A percentile compares a stretch with the other conserved stretches of the same genome.
phyloP scores from a whole-genome alignment of 2,797 vertebrate species.

The Poliocrania exsul region DNA sequence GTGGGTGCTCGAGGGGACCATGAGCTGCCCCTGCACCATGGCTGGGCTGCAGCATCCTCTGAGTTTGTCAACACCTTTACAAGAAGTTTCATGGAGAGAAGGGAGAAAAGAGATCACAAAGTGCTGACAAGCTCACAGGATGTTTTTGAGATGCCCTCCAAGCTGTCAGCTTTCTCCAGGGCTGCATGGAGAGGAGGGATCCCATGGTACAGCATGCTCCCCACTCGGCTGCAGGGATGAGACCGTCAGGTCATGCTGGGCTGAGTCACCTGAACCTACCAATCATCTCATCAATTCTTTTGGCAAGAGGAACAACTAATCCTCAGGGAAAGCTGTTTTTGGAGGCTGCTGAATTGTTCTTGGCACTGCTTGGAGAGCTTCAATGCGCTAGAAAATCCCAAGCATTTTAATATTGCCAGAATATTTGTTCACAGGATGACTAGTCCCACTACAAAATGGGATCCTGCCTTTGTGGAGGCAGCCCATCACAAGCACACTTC shows the following conservation, averaged over 20 bases:
- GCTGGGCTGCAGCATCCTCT: neutral
- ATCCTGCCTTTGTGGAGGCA: neutral
- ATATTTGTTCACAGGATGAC: neutral
- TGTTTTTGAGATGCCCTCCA: neutral
- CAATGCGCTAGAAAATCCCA: constrained; percentile 28
- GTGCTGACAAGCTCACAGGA: neutral
- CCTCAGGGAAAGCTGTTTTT: constrained; percentile 48
- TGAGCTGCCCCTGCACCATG: accelerated
- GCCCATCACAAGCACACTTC: neutral
- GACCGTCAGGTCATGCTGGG: neutral
- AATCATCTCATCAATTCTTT: neutral
- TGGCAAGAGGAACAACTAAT: constrained; percentile 23
- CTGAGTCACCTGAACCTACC: constrained; percentile 24
- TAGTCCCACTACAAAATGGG: accelerated
- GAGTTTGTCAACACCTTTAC: constrained; percentile 4
- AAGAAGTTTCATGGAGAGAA: neutral
- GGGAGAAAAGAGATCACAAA: neutral
- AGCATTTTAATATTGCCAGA: neutral
- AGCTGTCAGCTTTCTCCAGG: neutral
- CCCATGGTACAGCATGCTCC: neutral
- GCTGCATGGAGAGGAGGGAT: neutral
- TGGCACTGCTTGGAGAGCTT: constrained; percentile 3
- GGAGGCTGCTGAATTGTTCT: constrained; percentile 58
- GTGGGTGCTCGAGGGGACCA: neutral
- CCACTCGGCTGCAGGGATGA: accelerated